phyloP scores from a whole-genome alignment of 2,888 invertebrate genomes.

The Phaonia tiefii region DNA sequence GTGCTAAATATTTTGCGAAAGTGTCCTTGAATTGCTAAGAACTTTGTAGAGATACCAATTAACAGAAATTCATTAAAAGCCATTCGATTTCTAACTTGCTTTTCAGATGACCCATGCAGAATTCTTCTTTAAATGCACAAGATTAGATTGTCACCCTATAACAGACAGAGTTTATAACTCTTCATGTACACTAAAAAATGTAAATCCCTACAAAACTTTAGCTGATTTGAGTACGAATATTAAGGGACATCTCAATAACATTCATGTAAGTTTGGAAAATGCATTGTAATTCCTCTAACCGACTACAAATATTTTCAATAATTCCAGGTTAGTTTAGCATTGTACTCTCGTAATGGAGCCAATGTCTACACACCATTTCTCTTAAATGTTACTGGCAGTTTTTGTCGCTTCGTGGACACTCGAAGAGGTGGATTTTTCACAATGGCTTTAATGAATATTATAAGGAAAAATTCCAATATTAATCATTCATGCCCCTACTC shows the following conservation, averaged over 20 bases:
- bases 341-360: conserved; percentile 28
- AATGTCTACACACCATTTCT: conserved; percentile 31
- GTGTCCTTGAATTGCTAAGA: no score
- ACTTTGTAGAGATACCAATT: no score
- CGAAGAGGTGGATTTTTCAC: neutral
- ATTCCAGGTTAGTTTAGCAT: conserved; percentile 19
- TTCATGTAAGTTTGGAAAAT: neutral
- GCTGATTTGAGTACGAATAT: neutral
- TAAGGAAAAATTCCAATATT: conserved; percentile 17
- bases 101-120: no score
- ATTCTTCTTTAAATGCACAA: conserved; percentile 1
- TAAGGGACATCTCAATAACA: neutral
- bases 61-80: no score
- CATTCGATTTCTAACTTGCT: no score
- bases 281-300: no score
- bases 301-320: no score
- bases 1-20: no score
- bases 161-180: neutral
- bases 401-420: conserved; percentile 4
- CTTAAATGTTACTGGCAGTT: conserved; percentile 30
- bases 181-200: neutral
- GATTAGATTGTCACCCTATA: neutral
- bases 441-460: neutral
- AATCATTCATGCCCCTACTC: conserved; percentile 41
- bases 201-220: conserved; percentile 13